Conservation (phyloP, 1,140 invertebrate species). For the Bombus consobrinus region DNA sequence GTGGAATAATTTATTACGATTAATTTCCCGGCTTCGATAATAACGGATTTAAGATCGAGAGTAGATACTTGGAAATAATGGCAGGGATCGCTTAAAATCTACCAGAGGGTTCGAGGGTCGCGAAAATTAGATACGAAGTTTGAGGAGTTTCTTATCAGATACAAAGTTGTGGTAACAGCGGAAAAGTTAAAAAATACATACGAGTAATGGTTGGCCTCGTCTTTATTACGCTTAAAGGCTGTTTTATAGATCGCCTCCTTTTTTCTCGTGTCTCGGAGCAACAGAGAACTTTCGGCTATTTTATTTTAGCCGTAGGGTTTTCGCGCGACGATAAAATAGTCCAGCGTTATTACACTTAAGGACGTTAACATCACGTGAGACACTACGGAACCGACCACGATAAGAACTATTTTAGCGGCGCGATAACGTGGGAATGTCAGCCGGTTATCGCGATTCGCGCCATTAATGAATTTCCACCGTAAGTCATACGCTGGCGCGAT, state of each 20-base stretch:
- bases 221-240: constrained; percentile 2
- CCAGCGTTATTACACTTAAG: constrained; percentile 25
- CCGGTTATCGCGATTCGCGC: constrained; percentile 54
- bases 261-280: background rate
- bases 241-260: background rate
- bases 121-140: constrained; percentile 7
- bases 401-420: constrained; percentile 59
- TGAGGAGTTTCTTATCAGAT: background rate
- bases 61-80: background rate
- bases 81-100: background rate
- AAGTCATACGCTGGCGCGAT: constrained; percentile 34
- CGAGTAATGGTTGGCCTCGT: background rate
- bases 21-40: background rate
- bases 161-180: background rate
- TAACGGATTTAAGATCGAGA: background rate
- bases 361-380: constrained; percentile 34
- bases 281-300: background rate
- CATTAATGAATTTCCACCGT: constrained; percentile 54
- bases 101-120: background rate
- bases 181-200: constrained; percentile 8
- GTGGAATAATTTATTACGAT: background rate
- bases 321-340: constrained; percentile 12
- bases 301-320: background rate
- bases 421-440: constrained; percentile 57
- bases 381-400: constrained; percentile 15